Base-by-base conservation (phyloP, 2,113 vertebrate genomes). In the Brienomyrus brachyistius region DNA sequence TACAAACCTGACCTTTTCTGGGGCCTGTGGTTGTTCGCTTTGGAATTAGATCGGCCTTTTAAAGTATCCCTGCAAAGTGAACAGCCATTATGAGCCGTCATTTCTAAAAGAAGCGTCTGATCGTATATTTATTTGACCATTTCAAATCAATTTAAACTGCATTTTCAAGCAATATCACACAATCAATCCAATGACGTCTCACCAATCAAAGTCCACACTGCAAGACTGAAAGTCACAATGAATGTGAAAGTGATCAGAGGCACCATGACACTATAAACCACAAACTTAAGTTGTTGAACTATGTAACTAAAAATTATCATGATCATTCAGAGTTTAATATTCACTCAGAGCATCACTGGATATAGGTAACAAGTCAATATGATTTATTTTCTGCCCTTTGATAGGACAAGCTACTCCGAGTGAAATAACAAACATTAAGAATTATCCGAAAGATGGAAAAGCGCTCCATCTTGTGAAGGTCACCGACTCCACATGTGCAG, bases 41-140 rank as follows among this genome's bases (percentile, higher is more conserved):
- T 96, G 96, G 74, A 93, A 89, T 94, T 96, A 96, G 85, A 92
- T 86, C 95, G 97, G 96, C 95, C 94, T 95, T 97, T 98, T 96
- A 94, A 91, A 92, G 94, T 90, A 93, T 92, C 95, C 96, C 98
- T 98, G 97, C 93, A 97, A 98, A 92, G 96, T 94, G 97, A 96
- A 97, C 95, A 96, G 15, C 91, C 90, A 93, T 94, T 17, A 8
- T 17, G 4, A 80, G 74, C 27, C 27, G 31, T 27, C 23, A 8
- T 70, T 31, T 70, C n/a, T 70, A 13, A 70, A 27, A 27, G n/a
- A 70, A 70, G 27, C 10, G 1, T 13, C n/a, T 70, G 74, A 43
- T 43, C 0, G 17, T 19, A 77, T 77, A 77, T 77, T 77, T 77
- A 40, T 1, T 40, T 40, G 4, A 6, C 35, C 31, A 80, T 43